Conservation (phyloP, 1,140 invertebrate species). For the Cryptotermes secundus region DNA sequence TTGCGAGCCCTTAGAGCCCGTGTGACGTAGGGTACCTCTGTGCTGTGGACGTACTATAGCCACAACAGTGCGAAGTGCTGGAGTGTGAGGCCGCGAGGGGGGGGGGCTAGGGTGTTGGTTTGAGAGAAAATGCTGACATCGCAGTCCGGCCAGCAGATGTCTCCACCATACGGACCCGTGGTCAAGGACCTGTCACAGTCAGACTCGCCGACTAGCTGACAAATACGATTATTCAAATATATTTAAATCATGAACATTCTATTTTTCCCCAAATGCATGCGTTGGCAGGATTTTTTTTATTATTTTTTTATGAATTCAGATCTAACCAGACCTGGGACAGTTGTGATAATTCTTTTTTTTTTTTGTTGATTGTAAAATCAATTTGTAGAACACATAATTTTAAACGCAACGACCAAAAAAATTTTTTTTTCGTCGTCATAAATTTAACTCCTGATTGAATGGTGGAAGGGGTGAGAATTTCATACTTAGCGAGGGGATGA, state of each 20-base stretch:
- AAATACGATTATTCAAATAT: conserved; percentile 32
- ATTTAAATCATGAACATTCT: conserved; percentile 31
- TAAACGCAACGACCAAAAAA: conserved; percentile 4
- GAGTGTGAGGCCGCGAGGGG: no score
- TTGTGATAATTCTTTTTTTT: conserved; percentile 12
- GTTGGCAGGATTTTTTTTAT: conserved; percentile 19
- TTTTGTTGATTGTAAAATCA: conserved; percentile 27
- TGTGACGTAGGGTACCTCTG: no score
- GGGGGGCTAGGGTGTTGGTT: background rate
- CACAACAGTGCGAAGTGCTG: no score
- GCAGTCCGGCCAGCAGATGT: conserved; percentile 24
- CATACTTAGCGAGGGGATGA: background rate
- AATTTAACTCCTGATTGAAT: conserved; percentile 7
- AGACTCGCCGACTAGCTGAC: conserved; percentile 15
- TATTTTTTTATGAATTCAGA: background rate
- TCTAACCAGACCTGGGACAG: conserved; percentile 13
- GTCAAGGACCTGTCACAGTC: conserved; percentile 28
- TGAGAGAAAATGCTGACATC: conserved; percentile 25
- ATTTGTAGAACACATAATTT: conserved; percentile 26
- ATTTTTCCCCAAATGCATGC: conserved; percentile 28
- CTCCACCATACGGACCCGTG: conserved; percentile 15
- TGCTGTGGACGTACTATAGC: no score
- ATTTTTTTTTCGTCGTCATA: background rate
- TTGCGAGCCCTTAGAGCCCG: no score
- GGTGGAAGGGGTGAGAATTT: conserved; percentile 1